Evolutionary conservation across 2,888 invertebrate genomes (phyloP), one percentile per base, ranked within the genome.

Genomic region (Shargacucullia verbasci): DNA sequence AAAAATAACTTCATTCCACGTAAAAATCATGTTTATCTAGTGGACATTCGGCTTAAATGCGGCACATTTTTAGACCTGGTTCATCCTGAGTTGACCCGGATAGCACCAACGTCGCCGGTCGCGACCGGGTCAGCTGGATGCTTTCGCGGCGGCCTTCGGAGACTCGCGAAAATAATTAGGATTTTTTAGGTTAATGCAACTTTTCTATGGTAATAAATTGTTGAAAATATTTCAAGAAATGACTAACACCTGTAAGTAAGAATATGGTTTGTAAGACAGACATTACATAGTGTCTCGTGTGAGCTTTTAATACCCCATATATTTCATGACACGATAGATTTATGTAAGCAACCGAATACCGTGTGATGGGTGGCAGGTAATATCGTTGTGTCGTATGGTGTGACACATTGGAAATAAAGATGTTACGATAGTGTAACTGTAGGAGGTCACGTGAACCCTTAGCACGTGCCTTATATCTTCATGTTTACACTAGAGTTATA

Each of bases 71-170:
- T 65, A 59, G 46, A 48, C 44, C 53, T 61, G 71, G 70, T 59
- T 75, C 69, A 69, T 76, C 73, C 71, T 68, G 79, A 72, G 84
- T 85, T 92, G 93, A 92, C 93, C 93, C 89, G 92, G 92, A 94
- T 92, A 87, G 92, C 93, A 76, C 93, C 85, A 89, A 90, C 90
- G 83, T 92, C 92, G 85, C 91, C 83, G 87, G 83, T 83, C 89
- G 86, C 87, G 92, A 90, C 93, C 92, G 89, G 92, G 93, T 92
- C 91, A 91, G 79, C 84, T 77, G 83, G 85, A 83, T 85, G 80
- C 85, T 80, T 81, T 71, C 59, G 65, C 66, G 57, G 62, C 82
- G 87, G 81, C 90, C 90, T 91, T 92, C 87, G 60, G 69, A 81
- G 79, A 78, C 73, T 78, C 71, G 76, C 75, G 62, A 80, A 83